Conservation (phyloP, 1,140 invertebrate genomes). For the Drosophila ohnishii region DNA sequence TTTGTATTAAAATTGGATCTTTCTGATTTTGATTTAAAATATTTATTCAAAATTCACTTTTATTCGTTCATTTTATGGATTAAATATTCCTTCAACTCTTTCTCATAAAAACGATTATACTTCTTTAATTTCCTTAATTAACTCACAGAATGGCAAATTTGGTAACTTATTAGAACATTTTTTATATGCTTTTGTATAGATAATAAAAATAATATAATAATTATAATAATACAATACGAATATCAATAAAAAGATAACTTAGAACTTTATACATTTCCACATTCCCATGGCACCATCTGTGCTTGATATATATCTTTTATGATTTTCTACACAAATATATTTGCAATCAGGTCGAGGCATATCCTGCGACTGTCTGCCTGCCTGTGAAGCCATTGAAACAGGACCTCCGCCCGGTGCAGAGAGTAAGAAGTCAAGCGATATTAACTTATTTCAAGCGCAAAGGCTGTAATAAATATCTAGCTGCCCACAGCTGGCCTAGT, state of each 20-base stretch:
- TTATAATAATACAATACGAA: neutral
- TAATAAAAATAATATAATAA: neutral
- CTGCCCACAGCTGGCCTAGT: slow-evolving; percentile 37
- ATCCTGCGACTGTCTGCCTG: slow-evolving; percentile 29
- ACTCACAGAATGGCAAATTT: no score
- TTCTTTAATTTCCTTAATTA: no score
- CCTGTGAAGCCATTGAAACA: slow-evolving; percentile 24
- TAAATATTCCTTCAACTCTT: no score
- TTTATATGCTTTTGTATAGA: neutral
- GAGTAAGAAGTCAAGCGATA: slow-evolving; percentile 38
- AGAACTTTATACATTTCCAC: neutral
- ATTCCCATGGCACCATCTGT: slow-evolving; percentile 1
- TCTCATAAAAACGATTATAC: no score
- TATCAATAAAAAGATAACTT: no score
- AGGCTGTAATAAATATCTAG: slow-evolving; percentile 40
- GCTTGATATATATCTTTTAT: slow-evolving; percentile 3
- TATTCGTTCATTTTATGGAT: no score
- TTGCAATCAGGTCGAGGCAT: slow-evolving; percentile 47
- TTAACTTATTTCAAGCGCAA: slow-evolving; percentile 52
- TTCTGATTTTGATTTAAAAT: no score
- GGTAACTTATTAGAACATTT: neutral
- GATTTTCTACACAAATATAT: slow-evolving; percentile 29
- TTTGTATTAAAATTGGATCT: no score
- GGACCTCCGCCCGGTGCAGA: slow-evolving; percentile 4
- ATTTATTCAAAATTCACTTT: no score